These are phyloP conservation scores for Buteo buteo DNA, from an alignment of 2,113 vertebrate species.

Conservation along the genomic window DNA sequence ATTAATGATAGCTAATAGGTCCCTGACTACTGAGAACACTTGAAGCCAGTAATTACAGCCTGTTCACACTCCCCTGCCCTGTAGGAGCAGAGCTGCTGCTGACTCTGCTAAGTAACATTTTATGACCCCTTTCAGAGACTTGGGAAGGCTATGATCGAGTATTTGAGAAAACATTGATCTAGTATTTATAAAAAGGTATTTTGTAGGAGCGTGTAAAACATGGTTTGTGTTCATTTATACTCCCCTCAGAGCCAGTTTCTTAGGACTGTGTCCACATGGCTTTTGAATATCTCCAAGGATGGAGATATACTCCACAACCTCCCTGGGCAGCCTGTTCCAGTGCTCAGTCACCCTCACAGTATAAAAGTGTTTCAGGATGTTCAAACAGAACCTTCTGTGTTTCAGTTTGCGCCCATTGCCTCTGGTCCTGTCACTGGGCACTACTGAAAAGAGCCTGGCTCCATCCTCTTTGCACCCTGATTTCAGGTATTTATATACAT, in stretches of 20 bases:
- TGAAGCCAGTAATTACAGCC: constrained; percentile 25
- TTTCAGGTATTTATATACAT: not conserved
- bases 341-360: too few species aligned
- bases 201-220: not conserved
- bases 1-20: constrained; percentile 11
- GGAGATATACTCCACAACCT: not conserved
- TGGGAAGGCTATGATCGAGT: not conserved
- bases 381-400: not conserved
- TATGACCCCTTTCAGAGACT: not conserved
- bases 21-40: not conserved
- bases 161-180: not conserved
- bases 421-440: not conserved
- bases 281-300: not conserved
- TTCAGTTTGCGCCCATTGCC: not conserved
- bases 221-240: not conserved
- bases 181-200: not conserved
- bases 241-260: not conserved
- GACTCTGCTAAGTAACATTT: constrained; percentile 8
- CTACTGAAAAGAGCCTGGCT: not conserved
- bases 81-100: constrained; percentile 9
- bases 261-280: not conserved
- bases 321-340: not conserved
- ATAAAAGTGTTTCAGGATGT: not conserved
- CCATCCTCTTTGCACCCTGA: not conserved
- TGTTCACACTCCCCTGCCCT: not conserved